These are phyloP conservation scores for Martes martes DNA, from an alignment of 2,113 vertebrate species.

Conservation along the genomic window DNA sequence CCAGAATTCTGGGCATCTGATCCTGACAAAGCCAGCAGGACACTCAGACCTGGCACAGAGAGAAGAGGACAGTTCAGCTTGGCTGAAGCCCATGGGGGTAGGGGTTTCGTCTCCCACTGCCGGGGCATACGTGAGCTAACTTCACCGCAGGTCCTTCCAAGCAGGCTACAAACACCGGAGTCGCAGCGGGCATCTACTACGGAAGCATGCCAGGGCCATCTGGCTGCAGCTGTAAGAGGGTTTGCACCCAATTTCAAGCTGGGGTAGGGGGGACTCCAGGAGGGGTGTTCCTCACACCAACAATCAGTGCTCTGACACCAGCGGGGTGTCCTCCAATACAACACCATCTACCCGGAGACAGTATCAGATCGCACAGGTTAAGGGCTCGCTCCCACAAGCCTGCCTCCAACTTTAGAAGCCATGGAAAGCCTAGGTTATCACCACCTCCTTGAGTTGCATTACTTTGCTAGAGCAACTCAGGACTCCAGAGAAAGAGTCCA, in stretches of 20 bases:
- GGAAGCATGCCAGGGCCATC: background rate
- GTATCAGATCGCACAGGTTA: background rate
- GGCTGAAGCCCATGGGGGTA: background rate
- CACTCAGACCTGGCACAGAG: background rate
- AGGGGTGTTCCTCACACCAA: background rate
- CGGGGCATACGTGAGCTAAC: accelerated
- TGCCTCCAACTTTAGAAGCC: background rate
- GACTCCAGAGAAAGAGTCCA: background rate
- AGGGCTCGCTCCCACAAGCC: background rate
- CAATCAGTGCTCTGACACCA: background rate
- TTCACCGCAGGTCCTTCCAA: background rate
- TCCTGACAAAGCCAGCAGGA: background rate
- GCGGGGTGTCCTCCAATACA: background rate
- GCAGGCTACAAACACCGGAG: background rate
- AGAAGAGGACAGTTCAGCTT: background rate
- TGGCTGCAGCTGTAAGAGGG: background rate
- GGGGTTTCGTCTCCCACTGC: too few relatives aligned
- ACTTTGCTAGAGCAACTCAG: background rate
- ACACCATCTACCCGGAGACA: background rate
- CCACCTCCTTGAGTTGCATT: background rate
- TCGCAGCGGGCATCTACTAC: too few relatives aligned
- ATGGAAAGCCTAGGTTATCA: background rate
- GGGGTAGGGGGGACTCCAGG: accelerated
- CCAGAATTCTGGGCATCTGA: background rate
- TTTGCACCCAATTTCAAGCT: background rate